These are phyloP conservation scores for Ursus arctos DNA, from an alignment of 2,113 vertebrate species.

Conservation along the genomic window DNA sequence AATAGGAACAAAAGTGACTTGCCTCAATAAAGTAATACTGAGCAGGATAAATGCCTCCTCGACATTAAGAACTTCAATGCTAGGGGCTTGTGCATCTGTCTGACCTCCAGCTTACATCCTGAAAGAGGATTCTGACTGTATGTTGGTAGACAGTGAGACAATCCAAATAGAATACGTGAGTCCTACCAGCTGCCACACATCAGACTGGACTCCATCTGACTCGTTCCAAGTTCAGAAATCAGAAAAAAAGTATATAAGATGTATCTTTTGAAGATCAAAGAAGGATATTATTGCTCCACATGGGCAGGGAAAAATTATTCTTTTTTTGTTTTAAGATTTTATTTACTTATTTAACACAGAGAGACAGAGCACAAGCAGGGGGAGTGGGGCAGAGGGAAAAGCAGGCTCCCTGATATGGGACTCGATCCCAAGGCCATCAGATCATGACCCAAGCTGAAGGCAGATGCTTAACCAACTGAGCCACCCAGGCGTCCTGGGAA, in stretches of 20 bases:
- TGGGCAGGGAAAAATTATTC: neutral
- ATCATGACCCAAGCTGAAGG: neutral
- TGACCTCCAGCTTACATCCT: neutral
- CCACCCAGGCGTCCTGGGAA: neutral
- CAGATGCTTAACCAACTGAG: neutral
- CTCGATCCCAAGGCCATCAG: neutral
- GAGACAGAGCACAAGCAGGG: neutral
- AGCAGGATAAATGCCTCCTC: neutral
- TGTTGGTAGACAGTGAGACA: neutral
- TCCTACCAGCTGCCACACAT: neutral
- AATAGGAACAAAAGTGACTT: neutral
- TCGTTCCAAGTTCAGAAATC: neutral
- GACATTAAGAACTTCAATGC: neutral
- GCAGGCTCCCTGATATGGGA: accelerated
- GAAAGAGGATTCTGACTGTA: neutral
- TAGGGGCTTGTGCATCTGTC: neutral
- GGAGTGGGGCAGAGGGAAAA: neutral
- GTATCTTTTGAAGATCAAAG: neutral
- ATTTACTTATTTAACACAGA: neutral
- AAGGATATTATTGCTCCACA: neutral
- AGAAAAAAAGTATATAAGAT: neutral
- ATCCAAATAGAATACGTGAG: neutral
- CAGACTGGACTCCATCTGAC: neutral
- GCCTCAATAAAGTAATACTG: neutral
- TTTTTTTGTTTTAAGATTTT: neutral